These are phyloP conservation scores for Oxystoma pomonae DNA, from an alignment of 2,888 invertebrate genomes.

Conservation along the genomic window DNA sequence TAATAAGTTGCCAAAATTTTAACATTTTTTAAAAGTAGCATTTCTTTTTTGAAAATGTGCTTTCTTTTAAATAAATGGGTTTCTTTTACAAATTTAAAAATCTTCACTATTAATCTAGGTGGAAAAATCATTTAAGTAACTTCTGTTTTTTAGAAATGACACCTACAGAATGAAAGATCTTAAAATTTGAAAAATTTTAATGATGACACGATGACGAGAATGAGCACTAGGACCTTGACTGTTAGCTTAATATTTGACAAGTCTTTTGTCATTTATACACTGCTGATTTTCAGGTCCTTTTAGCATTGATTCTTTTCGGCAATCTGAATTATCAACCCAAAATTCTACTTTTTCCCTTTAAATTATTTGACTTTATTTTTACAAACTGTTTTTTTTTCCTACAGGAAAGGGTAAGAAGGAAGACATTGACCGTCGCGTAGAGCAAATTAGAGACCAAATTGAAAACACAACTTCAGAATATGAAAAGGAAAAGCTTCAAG, in stretches of 20 bases:
- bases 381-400: conserved; percentile 24
- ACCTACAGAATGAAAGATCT: too few species aligned
- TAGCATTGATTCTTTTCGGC: not conserved
- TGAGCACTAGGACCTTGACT: not conserved
- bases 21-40: too few species aligned
- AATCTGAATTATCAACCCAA: too few species aligned
- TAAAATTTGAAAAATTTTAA: too few species aligned
- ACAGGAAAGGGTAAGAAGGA: conserved; percentile 47
- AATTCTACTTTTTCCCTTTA: not conserved
- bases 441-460: conserved; percentile 48
- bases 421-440: conserved; percentile 45
- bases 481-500: conserved; percentile 51
- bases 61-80: too few species aligned
- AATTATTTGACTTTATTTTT: not conserved
- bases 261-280: not conserved
- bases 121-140: not conserved
- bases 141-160: too few species aligned
- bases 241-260: not conserved
- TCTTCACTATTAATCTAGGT: too few species aligned
- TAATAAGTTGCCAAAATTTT: too few species aligned
- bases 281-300: not conserved
- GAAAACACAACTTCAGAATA: conserved; percentile 49
- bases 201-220: not conserved
- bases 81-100: too few species aligned
- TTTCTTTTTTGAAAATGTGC: too few species aligned